Conservation (phyloP, 1,140 invertebrate genomes). For the Manduca sexta region DNA sequence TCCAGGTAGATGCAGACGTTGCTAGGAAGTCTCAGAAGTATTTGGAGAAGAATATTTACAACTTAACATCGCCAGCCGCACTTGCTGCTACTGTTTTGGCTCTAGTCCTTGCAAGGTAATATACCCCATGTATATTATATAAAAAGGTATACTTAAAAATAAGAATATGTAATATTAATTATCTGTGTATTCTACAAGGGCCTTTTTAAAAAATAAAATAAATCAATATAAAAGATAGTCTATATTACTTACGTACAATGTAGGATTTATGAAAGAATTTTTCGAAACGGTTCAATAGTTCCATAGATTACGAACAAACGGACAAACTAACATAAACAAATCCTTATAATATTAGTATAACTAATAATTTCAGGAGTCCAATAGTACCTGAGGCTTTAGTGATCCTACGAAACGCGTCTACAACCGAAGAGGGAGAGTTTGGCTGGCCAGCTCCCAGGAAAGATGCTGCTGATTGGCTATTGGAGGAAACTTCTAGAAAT, state of each 20-base stretch:
- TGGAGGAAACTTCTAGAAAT: constrained; percentile 72
- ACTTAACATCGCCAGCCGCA: constrained; percentile 72
- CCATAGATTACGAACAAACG: too few species aligned
- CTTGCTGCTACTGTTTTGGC: constrained; percentile 74
- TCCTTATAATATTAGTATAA: too few species aligned
- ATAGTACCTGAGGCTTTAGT: constrained; percentile 71
- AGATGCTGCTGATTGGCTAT: constrained; percentile 75
- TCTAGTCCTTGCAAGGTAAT: constrained; percentile 71
- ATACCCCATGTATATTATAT: too few species aligned
- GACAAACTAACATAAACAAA: too few species aligned
- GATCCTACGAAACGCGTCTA: constrained; percentile 74
- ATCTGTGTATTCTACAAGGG: too few species aligned
- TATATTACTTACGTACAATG: too few species aligned
- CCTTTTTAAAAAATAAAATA: too few species aligned
- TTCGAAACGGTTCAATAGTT: too few species aligned
- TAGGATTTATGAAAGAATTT: too few species aligned
- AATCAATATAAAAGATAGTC: too few species aligned
- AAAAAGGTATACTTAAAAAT: too few species aligned
- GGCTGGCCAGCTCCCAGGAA: constrained; percentile 75
- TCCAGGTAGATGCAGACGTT: constrained; percentile 67
- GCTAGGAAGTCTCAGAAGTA: constrained; percentile 71
- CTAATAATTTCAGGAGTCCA: constrained; percentile 69
- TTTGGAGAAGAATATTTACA: constrained; percentile 73
- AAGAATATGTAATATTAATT: too few species aligned
- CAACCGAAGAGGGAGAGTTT: constrained; percentile 78